Percentiles rank a stretch among this genome's conserved stretches.
Conservation (phyloP, 2,113 vertebrate genomes). For the Lanius collurio region DNA sequence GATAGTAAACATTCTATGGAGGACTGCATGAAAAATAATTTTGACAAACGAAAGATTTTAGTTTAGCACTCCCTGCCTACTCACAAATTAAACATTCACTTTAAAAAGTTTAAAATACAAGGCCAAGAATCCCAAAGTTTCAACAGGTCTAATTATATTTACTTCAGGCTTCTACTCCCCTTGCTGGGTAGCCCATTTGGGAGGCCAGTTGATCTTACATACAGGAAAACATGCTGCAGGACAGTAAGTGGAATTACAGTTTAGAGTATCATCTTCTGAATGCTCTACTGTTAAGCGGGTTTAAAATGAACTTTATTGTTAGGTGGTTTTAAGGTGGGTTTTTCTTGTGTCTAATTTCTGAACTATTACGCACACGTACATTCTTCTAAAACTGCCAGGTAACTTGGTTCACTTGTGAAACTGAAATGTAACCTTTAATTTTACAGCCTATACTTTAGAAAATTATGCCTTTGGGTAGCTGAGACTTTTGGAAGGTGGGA, state of each 20-base stretch:
- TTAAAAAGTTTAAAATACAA: neutral
- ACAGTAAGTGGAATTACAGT: neutral
- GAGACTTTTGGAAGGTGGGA: slow-evolving; percentile 43
- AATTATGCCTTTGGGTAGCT: slow-evolving; percentile 44
- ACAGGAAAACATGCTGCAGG: neutral
- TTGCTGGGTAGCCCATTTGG: neutral
- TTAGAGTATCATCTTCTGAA: neutral
- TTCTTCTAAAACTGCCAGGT: slow-evolving; percentile 40
- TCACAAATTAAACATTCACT: neutral
- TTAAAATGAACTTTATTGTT: neutral
- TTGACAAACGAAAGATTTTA: neutral
- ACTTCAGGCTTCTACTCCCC: neutral
- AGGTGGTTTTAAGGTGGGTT: neutral
- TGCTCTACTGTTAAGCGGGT: neutral
- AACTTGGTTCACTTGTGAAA: slow-evolving; percentile 2
- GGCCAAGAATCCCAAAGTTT: slow-evolving; percentile 1
- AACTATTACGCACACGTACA: neutral
- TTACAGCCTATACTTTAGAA: slow-evolving; percentile 48
- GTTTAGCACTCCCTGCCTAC: neutral
- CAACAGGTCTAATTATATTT: neutral
- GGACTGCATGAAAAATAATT: neutral
- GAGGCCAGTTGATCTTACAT: neutral
- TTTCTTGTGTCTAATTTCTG: neutral
- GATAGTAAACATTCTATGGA: neutral
- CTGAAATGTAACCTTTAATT: slow-evolving; percentile 59